phyloP scores from a whole-genome alignment of 1,140 invertebrate genomes.

The Papilio xuthus region DNA sequence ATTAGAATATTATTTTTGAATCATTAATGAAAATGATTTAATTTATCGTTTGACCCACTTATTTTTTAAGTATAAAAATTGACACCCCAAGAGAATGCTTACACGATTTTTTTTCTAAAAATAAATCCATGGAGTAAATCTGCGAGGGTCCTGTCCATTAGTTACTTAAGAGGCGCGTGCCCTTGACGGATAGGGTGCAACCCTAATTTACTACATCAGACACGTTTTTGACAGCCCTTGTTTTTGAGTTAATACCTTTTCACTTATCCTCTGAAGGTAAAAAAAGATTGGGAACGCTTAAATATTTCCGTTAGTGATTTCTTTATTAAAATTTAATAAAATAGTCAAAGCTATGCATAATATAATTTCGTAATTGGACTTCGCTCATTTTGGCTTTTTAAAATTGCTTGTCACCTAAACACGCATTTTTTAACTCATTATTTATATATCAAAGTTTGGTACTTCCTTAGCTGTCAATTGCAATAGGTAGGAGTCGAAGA shows the following conservation, averaged over 20 bases:
- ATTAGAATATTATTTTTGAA: no score
- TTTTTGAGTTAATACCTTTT: not conserved
- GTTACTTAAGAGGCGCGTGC: conserved; percentile 43
- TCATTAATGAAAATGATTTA: no score
- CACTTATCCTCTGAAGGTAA: not conserved
- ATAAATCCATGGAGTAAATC: conserved; percentile 40
- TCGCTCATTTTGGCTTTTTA: not conserved
- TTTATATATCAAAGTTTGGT: no score
- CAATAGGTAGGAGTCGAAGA: conserved; percentile 20
- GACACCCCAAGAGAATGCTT: not conserved
- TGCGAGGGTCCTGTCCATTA: conserved; percentile 47
- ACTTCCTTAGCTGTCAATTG: conserved; percentile 24
- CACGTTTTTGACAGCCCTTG: conserved; percentile 10
- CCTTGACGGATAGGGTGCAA: conserved; percentile 51
- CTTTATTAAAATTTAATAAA: not conserved
- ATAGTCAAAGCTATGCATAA: not conserved
- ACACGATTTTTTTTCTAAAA: not conserved
- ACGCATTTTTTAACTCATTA: not conserved
- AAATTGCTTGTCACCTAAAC: not conserved
- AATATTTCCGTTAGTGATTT: not conserved
- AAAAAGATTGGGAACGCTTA: not conserved
- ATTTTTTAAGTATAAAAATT: not conserved
- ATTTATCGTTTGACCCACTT: no score
- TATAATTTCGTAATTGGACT: no score
- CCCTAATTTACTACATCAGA: conserved; percentile 26